These are phyloP conservation scores for Thysanoteuthis rhombus DNA, from an alignment of 2,888 invertebrate species.

Conservation along the genomic window DNA sequence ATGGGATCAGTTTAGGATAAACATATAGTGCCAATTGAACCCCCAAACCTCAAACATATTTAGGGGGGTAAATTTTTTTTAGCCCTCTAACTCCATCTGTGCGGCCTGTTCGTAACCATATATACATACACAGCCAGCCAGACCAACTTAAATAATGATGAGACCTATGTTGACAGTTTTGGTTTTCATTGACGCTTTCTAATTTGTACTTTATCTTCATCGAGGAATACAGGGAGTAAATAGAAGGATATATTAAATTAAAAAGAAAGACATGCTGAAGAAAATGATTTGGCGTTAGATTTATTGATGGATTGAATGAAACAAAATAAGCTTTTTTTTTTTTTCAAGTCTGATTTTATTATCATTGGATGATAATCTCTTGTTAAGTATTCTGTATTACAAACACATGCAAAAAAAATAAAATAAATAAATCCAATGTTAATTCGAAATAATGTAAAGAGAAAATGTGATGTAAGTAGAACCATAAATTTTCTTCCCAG, in stretches of 20 bases:
- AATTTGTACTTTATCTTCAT: background rate
- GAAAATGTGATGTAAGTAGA: background rate
- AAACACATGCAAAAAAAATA: background rate
- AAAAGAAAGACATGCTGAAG: background rate
- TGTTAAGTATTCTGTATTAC: background rate
- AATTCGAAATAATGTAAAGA: background rate
- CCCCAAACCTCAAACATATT: too few relatives aligned
- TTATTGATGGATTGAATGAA: background rate
- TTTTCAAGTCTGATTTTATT: background rate
- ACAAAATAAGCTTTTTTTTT: background rate
- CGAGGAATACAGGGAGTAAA: background rate
- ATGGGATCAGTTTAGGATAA: too few relatives aligned
- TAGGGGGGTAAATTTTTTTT: too few relatives aligned
- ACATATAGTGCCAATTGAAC: too few relatives aligned
- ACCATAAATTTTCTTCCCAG: background rate
- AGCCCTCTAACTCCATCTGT: too few relatives aligned
- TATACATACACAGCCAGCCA: too few relatives aligned
- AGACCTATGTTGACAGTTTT: too few relatives aligned
- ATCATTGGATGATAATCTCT: background rate
- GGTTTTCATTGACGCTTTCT: too few relatives aligned
- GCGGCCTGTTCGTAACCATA: too few relatives aligned
- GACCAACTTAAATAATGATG: too few relatives aligned
- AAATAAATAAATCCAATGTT: background rate
- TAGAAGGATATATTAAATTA: background rate
- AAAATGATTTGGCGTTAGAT: background rate